These are phyloP conservation scores for Ormyrus nitidulus DNA, from an alignment of 2,888 invertebrate species.

Conservation along the genomic window DNA sequence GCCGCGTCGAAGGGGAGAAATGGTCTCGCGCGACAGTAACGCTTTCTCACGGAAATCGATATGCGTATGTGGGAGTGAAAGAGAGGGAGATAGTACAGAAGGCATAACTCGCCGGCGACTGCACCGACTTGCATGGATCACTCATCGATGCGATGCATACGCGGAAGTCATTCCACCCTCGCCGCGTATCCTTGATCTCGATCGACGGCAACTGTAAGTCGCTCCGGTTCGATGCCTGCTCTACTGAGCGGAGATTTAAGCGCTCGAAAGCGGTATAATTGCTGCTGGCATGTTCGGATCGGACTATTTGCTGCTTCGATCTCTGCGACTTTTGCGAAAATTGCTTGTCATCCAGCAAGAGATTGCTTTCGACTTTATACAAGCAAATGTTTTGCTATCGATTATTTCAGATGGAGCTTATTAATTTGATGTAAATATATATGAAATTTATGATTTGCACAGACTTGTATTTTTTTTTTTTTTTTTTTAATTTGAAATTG, in stretches of 20 bases:
- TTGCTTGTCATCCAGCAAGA: no score
- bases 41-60: constrained; percentile 62
- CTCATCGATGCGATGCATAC: constrained; percentile 2
- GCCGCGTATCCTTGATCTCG: background rate
- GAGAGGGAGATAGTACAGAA: background rate
- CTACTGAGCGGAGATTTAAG: background rate
- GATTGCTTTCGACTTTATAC: no score
- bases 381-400: no score
- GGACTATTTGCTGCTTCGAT: no score
- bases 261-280: no score
- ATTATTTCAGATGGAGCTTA: no score
- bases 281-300: no score
- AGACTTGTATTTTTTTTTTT: no score
- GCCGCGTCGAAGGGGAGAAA: background rate
- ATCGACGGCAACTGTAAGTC: background rate
- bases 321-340: no score
- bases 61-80: constrained; percentile 12
- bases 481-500: no score
- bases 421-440: no score
- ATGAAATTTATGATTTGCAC: no score
- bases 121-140: constrained; percentile 26
- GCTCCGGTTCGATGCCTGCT: background rate
- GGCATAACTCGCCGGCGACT: constrained; percentile 57
- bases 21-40: constrained; percentile 56
- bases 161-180: constrained; percentile 7